phyloP scores from a whole-genome alignment of 2,113 vertebrate genomes.

The Salvelinus namaycush region DNA sequence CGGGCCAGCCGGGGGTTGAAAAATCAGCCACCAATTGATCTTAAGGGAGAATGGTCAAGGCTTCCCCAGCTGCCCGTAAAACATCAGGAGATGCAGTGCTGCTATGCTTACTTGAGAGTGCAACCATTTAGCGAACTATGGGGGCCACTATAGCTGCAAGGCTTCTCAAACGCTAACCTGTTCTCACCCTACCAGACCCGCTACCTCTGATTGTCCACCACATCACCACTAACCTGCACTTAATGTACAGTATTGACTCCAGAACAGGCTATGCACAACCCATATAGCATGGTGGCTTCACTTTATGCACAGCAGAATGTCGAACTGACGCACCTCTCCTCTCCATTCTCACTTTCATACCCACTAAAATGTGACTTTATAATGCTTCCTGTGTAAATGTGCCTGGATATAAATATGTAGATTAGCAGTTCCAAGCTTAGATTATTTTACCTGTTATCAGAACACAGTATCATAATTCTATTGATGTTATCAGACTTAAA shows the following conservation, averaged over 20 bases:
- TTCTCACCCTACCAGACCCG: slow-evolving; percentile 39
- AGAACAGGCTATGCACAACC: background rate
- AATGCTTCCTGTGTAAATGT: background rate
- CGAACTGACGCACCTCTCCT: too few species aligned
- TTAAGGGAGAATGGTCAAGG: slow-evolving; percentile 29
- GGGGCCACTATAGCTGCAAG: slow-evolving; percentile 57
- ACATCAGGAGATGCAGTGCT: slow-evolving; percentile 25
- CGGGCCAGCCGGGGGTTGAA: slow-evolving; percentile 41
- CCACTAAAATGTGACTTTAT: background rate
- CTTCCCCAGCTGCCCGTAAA: slow-evolving; percentile 28
- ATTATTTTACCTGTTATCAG: background rate
- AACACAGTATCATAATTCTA: background rate
- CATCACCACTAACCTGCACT: slow-evolving; percentile 25
- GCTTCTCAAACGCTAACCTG: slow-evolving; percentile 53
- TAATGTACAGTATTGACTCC: slow-evolving; percentile 9
- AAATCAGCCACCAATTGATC: slow-evolving; percentile 55
- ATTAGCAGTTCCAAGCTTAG: background rate
- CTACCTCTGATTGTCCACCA: slow-evolving; percentile 14
- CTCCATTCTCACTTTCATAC: background rate
- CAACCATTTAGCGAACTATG: slow-evolving; percentile 56
- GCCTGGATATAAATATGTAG: background rate
- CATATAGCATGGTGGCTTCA: background rate
- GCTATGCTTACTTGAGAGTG: slow-evolving; percentile 60
- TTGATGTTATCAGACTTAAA: background rate
- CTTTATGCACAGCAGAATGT: background rate